Conservation (phyloP, 1,140 invertebrate species). For the Paralvinella palmiformis region DNA sequence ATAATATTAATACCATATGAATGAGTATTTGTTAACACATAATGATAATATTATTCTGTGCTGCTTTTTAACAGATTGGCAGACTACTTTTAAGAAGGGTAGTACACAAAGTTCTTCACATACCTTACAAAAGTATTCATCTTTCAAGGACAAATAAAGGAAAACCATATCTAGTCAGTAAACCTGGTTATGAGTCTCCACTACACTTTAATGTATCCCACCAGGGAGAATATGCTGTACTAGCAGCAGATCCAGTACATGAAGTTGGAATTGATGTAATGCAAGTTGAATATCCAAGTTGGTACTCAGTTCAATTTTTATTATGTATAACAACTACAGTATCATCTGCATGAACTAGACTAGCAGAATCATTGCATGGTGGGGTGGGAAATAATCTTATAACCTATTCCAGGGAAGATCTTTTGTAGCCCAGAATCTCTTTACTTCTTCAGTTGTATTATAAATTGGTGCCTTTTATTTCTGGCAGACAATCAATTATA, state of each 20-base stretch:
- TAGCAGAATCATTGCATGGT: no score
- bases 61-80: conserved; percentile 66
- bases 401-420: no score
- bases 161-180: conserved; percentile 49
- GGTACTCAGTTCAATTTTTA: no score
- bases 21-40: no score
- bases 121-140: conserved; percentile 62
- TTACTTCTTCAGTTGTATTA: no score
- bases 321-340: no score
- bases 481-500: no score
- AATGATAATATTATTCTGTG: no score
- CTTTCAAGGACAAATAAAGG: conserved; percentile 53
- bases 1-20: neutral
- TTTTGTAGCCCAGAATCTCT: no score
- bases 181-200: neutral
- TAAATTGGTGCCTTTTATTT: no score
- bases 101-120: conserved; percentile 56
- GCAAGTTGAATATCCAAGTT: conserved; percentile 50
- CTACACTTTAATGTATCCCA: conserved; percentile 86
- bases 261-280: conserved; percentile 56
- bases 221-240: conserved; percentile 76
- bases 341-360: no score
- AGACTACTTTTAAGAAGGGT: conserved; percentile 78
- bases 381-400: no score
- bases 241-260: conserved; percentile 60